Percentiles rank a stretch among this genome's conserved stretches.
phyloP scores from a whole-genome alignment of 2,888 invertebrate species.

The Lypha dubia region DNA sequence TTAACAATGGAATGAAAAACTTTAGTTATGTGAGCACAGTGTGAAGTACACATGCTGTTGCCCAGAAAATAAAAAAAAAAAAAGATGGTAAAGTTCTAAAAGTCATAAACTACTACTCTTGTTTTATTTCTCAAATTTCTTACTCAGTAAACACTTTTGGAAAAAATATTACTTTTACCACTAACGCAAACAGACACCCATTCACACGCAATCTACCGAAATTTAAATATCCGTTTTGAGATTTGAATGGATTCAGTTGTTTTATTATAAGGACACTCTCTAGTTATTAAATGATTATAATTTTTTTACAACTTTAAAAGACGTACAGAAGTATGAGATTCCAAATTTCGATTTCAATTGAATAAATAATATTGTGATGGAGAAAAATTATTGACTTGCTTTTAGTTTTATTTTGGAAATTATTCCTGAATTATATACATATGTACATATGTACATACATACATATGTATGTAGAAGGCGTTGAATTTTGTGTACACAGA shows the following conservation, averaged over 20 bases:
- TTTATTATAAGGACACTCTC: slow-evolving; percentile 53
- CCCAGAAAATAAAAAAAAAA: slow-evolving; percentile 27
- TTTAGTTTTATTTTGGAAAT: too few relatives aligned
- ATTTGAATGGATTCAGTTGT: slow-evolving; percentile 42
- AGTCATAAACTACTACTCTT: slow-evolving; percentile 37
- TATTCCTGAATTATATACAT: too few relatives aligned
- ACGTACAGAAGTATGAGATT: not conserved
- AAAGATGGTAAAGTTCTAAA: slow-evolving; percentile 31
- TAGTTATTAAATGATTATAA: slow-evolving; percentile 42
- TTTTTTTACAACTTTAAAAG: slow-evolving; percentile 6
- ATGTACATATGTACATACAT: too few relatives aligned
- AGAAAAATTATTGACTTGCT: not conserved
- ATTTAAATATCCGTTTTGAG: slow-evolving; percentile 38
- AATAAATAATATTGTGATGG: not conserved
- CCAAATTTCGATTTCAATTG: slow-evolving; percentile 25
- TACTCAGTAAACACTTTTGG: slow-evolving; percentile 48
- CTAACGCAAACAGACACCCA: not conserved
- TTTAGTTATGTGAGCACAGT: slow-evolving; percentile 2
- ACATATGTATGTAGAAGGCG: not conserved
- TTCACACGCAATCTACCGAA: not conserved
- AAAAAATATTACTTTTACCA: slow-evolving; percentile 44
- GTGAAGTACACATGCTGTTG: slow-evolving; percentile 30
- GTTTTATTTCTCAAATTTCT: slow-evolving; percentile 48
- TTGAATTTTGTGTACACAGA: not conserved
- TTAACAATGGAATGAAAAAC: slow-evolving; percentile 72